Conservation (phyloP, 2,797 vertebrate species). For the Galago senegalensis region DNA sequence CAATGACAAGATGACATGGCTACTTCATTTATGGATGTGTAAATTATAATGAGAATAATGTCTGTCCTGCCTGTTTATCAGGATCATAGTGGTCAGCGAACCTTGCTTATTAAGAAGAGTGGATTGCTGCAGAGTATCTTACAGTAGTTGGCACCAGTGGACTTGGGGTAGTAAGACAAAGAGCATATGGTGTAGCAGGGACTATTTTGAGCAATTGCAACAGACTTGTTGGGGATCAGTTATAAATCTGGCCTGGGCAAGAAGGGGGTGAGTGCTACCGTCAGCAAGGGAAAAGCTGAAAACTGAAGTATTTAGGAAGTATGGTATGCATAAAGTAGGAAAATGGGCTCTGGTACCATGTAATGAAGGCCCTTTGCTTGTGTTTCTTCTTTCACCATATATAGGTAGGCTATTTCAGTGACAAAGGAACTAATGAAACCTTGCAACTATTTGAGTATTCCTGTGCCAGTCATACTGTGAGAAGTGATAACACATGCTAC, state of each 20-base stretch:
- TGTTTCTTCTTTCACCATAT: not conserved
- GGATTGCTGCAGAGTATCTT: not conserved
- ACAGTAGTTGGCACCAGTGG: not conserved
- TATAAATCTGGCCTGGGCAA: not conserved
- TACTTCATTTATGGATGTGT: not conserved
- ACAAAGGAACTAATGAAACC: not conserved
- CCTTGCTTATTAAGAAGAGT: not conserved
- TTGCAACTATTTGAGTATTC: not conserved
- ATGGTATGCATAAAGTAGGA: not conserved
- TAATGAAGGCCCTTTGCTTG: not conserved
- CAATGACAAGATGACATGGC: not conserved
- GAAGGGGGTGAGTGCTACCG: not conserved
- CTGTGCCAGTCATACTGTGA: not conserved
- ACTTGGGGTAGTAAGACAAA: not conserved
- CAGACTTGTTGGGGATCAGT: not conserved
- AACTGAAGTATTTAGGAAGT: not conserved
- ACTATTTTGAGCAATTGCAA: not conserved
- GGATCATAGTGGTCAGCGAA: not conserved
- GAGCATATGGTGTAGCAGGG: not conserved
- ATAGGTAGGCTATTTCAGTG: not conserved
- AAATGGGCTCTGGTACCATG: not conserved
- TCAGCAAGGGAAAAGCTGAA: conserved; percentile 22
- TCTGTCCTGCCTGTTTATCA: not conserved
- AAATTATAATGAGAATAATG: not conserved
- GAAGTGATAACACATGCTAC: not conserved